A percentile compares a stretch with the other conserved stretches of the same genome.
These are phyloP conservation scores for Sebastes taczanowskii DNA, from an alignment of 2,797 vertebrate genomes.

Conservation along the genomic window DNA sequence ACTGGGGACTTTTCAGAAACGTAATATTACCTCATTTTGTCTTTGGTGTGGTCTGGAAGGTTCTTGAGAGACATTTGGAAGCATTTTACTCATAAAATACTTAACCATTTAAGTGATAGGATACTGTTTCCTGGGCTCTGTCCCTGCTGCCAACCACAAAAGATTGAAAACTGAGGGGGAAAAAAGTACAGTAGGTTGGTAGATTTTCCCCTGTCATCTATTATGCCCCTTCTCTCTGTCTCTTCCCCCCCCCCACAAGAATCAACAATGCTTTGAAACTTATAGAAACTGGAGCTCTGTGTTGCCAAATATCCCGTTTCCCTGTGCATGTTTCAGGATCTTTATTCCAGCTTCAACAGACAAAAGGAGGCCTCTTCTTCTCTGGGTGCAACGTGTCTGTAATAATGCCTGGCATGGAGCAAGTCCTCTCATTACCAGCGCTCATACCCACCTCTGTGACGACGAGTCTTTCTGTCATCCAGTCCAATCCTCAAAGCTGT, in stretches of 20 bases:
- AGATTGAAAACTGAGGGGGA: constrained; percentile 52
- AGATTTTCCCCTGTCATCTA: constrained; percentile 45
- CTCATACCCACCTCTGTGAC: constrained; percentile 74
- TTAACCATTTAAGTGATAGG: constrained; percentile 95
- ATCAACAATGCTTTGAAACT: constrained; percentile 35
- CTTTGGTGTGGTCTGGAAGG: constrained; percentile 96
- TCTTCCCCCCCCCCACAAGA: not conserved
- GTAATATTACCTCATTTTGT: constrained; percentile 94
- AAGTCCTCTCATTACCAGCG: constrained; percentile 66
- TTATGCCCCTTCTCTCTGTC: constrained; percentile 20
- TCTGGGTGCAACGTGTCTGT: constrained; percentile 50
- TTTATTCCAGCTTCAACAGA: constrained; percentile 31
- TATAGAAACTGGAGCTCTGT: constrained; percentile 4
- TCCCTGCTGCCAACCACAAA: constrained; percentile 73
- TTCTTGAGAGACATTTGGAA: constrained; percentile 96
- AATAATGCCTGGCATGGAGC: constrained; percentile 65
- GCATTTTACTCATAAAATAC: constrained; percentile 96
- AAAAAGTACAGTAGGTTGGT: constrained; percentile 52
- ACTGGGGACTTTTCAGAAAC: constrained; percentile 90
- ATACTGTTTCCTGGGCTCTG: constrained; percentile 87
- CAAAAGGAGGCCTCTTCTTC: constrained; percentile 59
- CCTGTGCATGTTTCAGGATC: constrained; percentile 22
- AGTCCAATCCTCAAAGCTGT: constrained; percentile 76
- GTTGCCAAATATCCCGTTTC: constrained; percentile 32
- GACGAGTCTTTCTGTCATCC: constrained; percentile 72